phyloP scores from a whole-genome alignment of 2,113 vertebrate species.

The Tetraodon nigroviridis region DNA sequence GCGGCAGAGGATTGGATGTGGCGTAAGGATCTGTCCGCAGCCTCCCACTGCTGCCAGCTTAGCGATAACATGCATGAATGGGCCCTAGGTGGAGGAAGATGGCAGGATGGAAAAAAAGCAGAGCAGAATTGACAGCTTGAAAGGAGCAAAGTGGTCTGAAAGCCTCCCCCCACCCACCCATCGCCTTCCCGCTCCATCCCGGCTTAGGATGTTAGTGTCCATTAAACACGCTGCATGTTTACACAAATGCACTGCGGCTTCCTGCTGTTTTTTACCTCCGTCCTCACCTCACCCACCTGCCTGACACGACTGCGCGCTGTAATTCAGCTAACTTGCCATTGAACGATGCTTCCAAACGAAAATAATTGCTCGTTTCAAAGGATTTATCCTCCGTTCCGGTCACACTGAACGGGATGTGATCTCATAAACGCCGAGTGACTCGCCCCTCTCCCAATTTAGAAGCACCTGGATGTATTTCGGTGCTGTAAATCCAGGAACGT shows the following conservation, averaged over 20 bases:
- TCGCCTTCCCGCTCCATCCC: slow-evolving; percentile 19
- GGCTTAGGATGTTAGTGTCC: slow-evolving; percentile 48
- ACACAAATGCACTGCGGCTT: slow-evolving; percentile 44
- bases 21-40: slow-evolving; percentile 47
- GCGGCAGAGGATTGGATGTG: slow-evolving; percentile 32
- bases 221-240: slow-evolving; percentile 66
- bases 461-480: slow-evolving; percentile 13
- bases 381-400: slow-evolving; percentile 3
- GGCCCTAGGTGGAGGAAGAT: slow-evolving; percentile 57
- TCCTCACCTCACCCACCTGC: slow-evolving; percentile 30
- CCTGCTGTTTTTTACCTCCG: slow-evolving; percentile 34
- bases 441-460: slow-evolving; percentile 5
- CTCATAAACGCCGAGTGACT: slow-evolving; percentile 7
- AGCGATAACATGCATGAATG: slow-evolving; percentile 66
- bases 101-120: slow-evolving; percentile 42
- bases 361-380: slow-evolving; percentile 8
- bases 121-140: slow-evolving; percentile 53
- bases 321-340: slow-evolving; percentile 10
- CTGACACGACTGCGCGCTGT: slow-evolving; percentile 9
- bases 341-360: slow-evolving; percentile 15
- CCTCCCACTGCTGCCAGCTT: slow-evolving; percentile 58
- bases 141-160: slow-evolving; percentile 62
- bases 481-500: slow-evolving; percentile 6
- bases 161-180: slow-evolving; percentile 23
- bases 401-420: neutral